Evolutionary conservation across 92 coral and sea anemone species (phyloP).

Genomic region (Epizoanthus stellaris): DNA sequence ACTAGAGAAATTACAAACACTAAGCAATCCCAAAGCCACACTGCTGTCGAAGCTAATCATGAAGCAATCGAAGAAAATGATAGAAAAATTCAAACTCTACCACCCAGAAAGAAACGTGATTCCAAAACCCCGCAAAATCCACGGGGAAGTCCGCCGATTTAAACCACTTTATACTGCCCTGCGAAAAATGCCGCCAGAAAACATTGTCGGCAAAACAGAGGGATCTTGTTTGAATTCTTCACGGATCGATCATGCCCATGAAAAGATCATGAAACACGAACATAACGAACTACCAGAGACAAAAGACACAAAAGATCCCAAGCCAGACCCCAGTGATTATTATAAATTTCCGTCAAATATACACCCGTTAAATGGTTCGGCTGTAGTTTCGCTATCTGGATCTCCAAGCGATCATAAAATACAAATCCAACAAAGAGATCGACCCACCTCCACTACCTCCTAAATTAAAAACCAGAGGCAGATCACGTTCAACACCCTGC

Average conservation of each 20-base stretch:
- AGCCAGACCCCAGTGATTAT: no score
- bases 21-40: not conserved
- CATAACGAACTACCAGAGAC: not conserved
- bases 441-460: constrained; percentile 29
- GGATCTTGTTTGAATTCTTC: not conserved
- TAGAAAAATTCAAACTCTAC: not conserved
- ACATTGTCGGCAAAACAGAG: not conserved
- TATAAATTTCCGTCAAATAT: not conserved
- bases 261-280: not conserved
- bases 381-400: not conserved
- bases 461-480: not conserved
- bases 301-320: not conserved
- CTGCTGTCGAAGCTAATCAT: not conserved
- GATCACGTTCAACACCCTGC: not conserved
- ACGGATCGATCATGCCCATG: not conserved
- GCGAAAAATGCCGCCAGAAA: constrained; percentile 13
- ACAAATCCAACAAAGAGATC: not conserved
- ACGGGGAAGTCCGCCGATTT: constrained; percentile 6
- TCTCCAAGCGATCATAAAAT: not conserved
- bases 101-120: constrained; percentile 34
- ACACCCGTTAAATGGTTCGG: not conserved
- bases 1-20: no score
- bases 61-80: not conserved
- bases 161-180: constrained; percentile 33
- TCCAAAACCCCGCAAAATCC: constrained; percentile 14